These are phyloP conservation scores for Bombus affinis DNA, from an alignment of 1,140 invertebrate genomes.

Conservation along the genomic window DNA sequence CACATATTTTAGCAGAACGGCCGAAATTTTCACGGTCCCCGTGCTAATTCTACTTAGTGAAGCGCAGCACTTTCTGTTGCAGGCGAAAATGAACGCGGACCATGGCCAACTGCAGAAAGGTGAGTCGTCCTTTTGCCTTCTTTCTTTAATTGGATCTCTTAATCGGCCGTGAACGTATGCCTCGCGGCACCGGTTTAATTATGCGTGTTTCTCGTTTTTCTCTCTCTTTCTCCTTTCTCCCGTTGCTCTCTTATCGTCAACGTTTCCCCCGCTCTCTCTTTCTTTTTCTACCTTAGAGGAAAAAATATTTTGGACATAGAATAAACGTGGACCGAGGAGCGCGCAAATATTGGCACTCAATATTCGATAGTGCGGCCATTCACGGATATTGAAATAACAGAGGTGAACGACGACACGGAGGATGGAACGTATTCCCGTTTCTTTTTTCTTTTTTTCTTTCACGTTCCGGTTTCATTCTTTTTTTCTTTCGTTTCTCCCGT, in stretches of 20 bases:
- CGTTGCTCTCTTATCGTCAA: no score
- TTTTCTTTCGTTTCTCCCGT: background rate
- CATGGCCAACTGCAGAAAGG: constrained; percentile 84
- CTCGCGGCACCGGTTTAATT: background rate
- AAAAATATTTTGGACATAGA: constrained; percentile 33
- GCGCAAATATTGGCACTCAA: constrained; percentile 41
- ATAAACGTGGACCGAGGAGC: constrained; percentile 28
- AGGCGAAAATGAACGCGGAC: constrained; percentile 85
- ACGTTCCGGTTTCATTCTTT: background rate
- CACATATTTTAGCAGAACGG: constrained; percentile 58
- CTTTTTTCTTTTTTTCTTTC: background rate
- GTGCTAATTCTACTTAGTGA: constrained; percentile 79
- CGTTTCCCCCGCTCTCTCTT: background rate
- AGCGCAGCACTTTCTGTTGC: constrained; percentile 82
- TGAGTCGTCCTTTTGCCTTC: constrained; percentile 67
- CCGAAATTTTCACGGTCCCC: constrained; percentile 48
- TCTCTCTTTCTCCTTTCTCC: background rate
- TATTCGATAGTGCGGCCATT: constrained; percentile 26
- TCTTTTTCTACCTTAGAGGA: background rate
- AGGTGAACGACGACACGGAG: constrained; percentile 12
- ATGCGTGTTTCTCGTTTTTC: background rate
- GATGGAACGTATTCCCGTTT: background rate
- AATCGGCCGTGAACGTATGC: constrained; percentile 12
- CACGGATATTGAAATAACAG: constrained; percentile 45
- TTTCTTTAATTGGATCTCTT: constrained; percentile 22